phyloP scores from a whole-genome alignment of 2,113 vertebrate genomes.

The Macquaria australasica region DNA sequence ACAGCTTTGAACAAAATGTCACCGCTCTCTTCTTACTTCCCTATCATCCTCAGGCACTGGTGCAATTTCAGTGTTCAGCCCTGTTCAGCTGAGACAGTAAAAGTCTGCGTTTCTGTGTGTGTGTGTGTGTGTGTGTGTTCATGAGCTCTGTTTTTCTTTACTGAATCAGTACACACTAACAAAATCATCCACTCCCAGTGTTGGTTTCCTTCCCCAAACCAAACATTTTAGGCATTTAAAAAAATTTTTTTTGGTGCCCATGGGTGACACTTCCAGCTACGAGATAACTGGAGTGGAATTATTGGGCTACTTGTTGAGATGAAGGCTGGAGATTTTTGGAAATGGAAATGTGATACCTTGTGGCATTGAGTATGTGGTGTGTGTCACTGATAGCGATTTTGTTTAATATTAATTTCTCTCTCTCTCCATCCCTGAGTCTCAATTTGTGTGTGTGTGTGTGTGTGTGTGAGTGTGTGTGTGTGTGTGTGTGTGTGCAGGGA shows the following conservation, averaged over 20 bases:
- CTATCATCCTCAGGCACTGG: conserved; percentile 26
- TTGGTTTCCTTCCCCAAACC: background rate
- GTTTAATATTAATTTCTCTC: conserved; percentile 47
- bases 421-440: conserved; percentile 1
- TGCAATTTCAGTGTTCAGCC: conserved; percentile 16
- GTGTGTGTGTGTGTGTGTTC: conserved; percentile 6
- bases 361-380: conserved; percentile 5
- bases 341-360: conserved; percentile 2
- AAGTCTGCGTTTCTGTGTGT: background rate
- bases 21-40: conserved; percentile 10
- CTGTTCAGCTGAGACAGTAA: conserved; percentile 14
- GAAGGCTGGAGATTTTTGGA: background rate
- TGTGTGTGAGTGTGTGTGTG: conserved; percentile 22
- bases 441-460: conserved; percentile 26
- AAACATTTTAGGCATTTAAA: background rate
- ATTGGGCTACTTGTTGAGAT: conserved; percentile 35
- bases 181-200: background rate
- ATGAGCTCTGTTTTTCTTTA: conserved; percentile 6
- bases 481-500: background rate
- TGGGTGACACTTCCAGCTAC: background rate
- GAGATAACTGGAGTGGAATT: conserved; percentile 36
- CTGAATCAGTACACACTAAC: conserved; percentile 10
- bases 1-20: conserved; percentile 55
- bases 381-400: conserved; percentile 11
- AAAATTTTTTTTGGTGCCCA: background rate